Evolutionary conservation across 2,113 vertebrate genomes (phyloP).

Genomic region (Barnardius zonarius): DNA sequence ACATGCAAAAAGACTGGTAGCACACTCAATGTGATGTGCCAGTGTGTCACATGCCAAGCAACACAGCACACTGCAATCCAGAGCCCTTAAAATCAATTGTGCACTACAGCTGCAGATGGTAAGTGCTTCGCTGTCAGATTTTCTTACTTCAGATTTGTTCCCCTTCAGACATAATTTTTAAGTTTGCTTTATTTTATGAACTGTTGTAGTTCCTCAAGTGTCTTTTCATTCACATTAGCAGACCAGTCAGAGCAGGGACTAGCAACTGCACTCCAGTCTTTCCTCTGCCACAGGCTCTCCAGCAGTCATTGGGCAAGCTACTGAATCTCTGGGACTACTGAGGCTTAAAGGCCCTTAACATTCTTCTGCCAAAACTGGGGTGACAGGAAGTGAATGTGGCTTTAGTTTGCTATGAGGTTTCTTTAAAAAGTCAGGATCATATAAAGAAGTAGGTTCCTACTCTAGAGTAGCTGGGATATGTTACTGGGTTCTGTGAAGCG

Average conservation of each 20-base stretch:
- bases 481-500: neutral
- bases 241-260: neutral
- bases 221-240: neutral
- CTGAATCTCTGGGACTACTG: neutral
- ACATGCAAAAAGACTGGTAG: neutral
- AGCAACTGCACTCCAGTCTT: neutral
- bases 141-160: neutral
- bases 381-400: neutral
- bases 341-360: neutral
- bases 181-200: neutral
- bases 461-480: neutral
- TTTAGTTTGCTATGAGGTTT: neutral
- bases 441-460: neutral
- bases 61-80: too few species aligned
- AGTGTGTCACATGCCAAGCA: rapidly evolving
- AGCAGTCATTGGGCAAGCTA: neutral
- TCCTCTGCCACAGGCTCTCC: neutral
- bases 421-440: neutral
- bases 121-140: neutral
- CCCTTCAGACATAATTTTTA: neutral
- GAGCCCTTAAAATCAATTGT: neutral
- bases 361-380: neutral
- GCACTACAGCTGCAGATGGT: neutral
- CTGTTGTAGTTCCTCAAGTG: neutral
- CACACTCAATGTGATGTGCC: neutral